Percentiles rank a stretch among this genome's conserved stretches.
Conservation (phyloP, 1,140 invertebrate species). For the Lasioglossum baleicum region DNA sequence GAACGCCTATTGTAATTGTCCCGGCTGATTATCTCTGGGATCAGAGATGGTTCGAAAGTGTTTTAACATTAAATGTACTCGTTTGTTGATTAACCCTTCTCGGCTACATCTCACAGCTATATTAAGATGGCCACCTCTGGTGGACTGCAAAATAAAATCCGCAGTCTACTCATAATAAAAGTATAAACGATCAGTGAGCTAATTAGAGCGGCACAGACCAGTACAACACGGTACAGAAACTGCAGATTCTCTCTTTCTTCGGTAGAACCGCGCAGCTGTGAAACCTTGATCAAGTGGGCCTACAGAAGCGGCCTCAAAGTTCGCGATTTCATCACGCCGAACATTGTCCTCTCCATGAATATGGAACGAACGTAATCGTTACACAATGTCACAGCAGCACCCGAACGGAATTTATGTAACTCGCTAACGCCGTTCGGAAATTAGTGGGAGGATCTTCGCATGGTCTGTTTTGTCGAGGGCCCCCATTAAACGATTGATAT, state of each 20-base stretch:
- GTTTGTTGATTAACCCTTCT: no score
- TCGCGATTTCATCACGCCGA: not conserved
- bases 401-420: constrained; percentile 52
- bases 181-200: no score
- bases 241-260: not conserved
- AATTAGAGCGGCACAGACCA: no score
- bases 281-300: not conserved
- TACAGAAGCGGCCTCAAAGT: not conserved
- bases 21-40: no score
- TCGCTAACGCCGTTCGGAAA: constrained; percentile 13
- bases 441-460: constrained; percentile 3
- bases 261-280: not conserved
- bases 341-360: not conserved
- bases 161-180: no score
- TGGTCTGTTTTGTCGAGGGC: constrained; percentile 4
- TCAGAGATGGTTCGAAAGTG: no score
- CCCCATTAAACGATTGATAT: not conserved
- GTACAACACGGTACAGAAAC: no score
- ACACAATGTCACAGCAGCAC: not conserved
- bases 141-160: no score
- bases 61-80: no score
- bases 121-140: no score
- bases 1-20: no score
- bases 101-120: no score
- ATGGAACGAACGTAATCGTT: not conserved